Base-by-base conservation (phyloP, 2,797 vertebrate genomes). In the Philypnodon macrostomus region DNA sequence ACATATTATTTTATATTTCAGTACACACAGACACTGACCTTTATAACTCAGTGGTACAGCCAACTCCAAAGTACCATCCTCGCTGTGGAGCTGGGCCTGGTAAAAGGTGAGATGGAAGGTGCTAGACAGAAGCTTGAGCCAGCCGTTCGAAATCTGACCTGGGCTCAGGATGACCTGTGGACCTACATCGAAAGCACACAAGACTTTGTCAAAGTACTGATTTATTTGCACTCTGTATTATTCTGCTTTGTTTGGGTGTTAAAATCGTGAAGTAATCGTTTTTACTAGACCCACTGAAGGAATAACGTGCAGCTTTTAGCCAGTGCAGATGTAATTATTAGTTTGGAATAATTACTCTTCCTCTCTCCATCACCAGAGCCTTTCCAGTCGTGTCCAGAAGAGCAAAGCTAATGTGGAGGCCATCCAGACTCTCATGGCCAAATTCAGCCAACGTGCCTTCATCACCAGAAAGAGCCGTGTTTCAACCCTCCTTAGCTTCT, bases 31-130 rank as follows among this genome's bases (percentile, higher is more conserved):
- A 89, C 83, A 13, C 77, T 90, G 69, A 79, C 73, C 53, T 67
- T 85, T 77, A 77, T 91, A 72, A 75, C 75, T 53, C 83, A 90
- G 14, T 85, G 85, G 81, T 90, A 88, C 71, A 89, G 90, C 74
- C 81, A 84, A 36, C 74, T 92, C 37, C 56, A 76, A 59, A 87
- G 81, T 53, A 90, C 81, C 4, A 58, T 90, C 47, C 74, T 91
- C 33, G 57, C 83, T 18, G 90, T 88, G 23, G 89, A 91, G 73
- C 37, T 62, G 51, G 74, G 75, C 39, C 50, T 89, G 50, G 64
- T 86, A 14, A 78, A 76, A 48, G 61, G 76, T 2, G 84, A 91
- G 53, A 78, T 87, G 48, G 61, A 82, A 24, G 58, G 53, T 34
- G 83, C 84, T 39, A 85, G 79, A 26, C 50, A 14, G 17, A 77